These are phyloP conservation scores for Operophtera brumata DNA, from an alignment of 2,888 invertebrate genomes.

Conservation along the genomic window DNA sequence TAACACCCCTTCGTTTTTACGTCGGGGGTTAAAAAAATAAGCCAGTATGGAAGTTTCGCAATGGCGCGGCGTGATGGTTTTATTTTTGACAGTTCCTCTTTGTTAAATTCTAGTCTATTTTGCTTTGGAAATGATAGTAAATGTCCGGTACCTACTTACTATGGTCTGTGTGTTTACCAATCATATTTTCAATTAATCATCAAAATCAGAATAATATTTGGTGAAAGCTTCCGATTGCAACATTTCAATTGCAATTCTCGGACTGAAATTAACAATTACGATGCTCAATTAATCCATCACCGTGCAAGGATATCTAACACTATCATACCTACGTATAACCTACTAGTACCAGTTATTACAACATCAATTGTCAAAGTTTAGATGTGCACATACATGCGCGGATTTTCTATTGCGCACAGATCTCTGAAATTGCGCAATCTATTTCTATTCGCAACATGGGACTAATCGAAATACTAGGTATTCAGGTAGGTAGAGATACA, in stretches of 20 bases:
- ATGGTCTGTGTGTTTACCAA: no score
- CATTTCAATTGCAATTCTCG: neutral
- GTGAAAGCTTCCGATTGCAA: no score
- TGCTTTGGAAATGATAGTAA: no score
- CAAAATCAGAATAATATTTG: no score
- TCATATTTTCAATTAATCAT: no score
- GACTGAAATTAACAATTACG: neutral
- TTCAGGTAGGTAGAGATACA: neutral
- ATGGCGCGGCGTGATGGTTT: no score
- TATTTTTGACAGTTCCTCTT: no score
- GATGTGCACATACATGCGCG: neutral
- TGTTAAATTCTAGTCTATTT: no score
- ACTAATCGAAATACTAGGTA: neutral
- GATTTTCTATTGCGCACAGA: neutral
- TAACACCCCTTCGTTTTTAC: no score
- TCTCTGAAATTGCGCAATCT: slow-evolving; percentile 2
- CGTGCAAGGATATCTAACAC: slow-evolving; percentile 1
- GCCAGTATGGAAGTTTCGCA: no score
- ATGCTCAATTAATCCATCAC: slow-evolving; percentile 9
- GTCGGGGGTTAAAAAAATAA: no score
- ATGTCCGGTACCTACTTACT: no score
- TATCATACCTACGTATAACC: neutral
- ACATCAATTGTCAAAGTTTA: slow-evolving; percentile 4
- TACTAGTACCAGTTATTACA: neutral
- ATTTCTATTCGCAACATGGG: neutral